Conservation (phyloP, 2,888 invertebrate genomes). For the Pyrrhia umbra region DNA sequence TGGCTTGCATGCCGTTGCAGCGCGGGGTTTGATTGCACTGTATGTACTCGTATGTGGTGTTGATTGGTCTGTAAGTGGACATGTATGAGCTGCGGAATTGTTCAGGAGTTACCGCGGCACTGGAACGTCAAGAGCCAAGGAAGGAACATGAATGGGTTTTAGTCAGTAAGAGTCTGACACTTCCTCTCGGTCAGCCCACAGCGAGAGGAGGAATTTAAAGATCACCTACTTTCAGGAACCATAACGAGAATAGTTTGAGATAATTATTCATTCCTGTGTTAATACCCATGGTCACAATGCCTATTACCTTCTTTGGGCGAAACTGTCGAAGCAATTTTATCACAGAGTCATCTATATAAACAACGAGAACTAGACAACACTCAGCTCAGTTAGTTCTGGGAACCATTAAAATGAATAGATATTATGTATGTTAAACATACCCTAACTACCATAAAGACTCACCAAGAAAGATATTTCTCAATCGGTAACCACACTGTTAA, state of each 20-base stretch:
- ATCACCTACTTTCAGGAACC: too few relatives aligned
- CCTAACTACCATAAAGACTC: too few relatives aligned
- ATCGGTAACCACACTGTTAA: background rate
- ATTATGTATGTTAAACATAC: too few relatives aligned
- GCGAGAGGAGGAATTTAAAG: too few relatives aligned
- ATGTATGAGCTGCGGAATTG: too few relatives aligned
- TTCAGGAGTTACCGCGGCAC: too few relatives aligned
- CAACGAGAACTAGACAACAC: background rate
- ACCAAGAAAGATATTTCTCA: constrained; percentile 23
- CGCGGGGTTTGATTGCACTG: constrained; percentile 22
- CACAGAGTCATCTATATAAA: background rate
- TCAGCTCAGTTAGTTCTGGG: background rate
- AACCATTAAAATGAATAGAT: constrained; percentile 10
- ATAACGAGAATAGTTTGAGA: background rate
- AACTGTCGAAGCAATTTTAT: background rate
- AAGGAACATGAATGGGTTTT: too few relatives aligned
- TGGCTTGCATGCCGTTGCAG: constrained; percentile 38
- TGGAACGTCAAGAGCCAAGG: too few relatives aligned
- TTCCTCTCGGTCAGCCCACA: too few relatives aligned
- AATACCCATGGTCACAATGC: too few relatives aligned
- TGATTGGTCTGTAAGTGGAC: constrained; percentile 15
- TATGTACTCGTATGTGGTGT: constrained; percentile 4
- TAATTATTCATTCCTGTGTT: background rate
- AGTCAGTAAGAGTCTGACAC: too few relatives aligned
- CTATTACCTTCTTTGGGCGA: too few relatives aligned